These are phyloP conservation scores for Penaeus chinensis DNA, from an alignment of 1,140 invertebrate species.

Conservation along the genomic window DNA sequence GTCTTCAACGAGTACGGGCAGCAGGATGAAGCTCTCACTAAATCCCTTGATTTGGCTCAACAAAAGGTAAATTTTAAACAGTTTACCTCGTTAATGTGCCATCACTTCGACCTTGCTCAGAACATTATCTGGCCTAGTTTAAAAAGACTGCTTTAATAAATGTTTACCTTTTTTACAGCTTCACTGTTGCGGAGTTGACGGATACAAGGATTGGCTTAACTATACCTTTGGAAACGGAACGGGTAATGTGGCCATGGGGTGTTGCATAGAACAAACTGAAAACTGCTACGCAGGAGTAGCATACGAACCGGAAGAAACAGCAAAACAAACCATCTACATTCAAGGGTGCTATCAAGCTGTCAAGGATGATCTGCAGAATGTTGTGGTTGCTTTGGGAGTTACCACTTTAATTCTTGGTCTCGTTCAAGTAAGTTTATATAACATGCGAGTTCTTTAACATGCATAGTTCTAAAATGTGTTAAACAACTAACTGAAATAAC, in stretches of 20 bases:
- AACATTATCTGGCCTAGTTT: no score
- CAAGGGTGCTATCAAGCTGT: slow-evolving; percentile 27
- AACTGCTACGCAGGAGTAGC: neutral
- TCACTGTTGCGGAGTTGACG: slow-evolving; percentile 33
- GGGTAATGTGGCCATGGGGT: slow-evolving; percentile 35
- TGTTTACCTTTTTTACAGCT: neutral
- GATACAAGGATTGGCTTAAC: slow-evolving; percentile 31
- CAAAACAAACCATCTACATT: slow-evolving; percentile 14
- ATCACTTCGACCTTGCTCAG: neutral
- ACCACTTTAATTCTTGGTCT: slow-evolving; percentile 19
- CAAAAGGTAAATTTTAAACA: slow-evolving; percentile 34
- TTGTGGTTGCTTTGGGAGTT: neutral
- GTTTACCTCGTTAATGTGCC: neutral
- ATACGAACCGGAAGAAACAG: neutral
- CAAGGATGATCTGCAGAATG: neutral
- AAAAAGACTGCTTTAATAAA: no score
- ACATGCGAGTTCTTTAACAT: no score
- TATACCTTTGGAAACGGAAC: neutral
- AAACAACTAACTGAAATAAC: no score
- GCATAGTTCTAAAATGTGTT: no score
- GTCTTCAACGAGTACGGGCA: slow-evolving; percentile 43
- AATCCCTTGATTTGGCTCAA: slow-evolving; percentile 41
- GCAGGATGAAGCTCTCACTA: slow-evolving; percentile 12
- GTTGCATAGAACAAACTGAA: slow-evolving; percentile 24
- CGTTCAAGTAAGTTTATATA: slow-evolving; percentile 24